Evolutionary conservation across 2,113 vertebrate species (phyloP).

Genomic region (Nyctibius bracteatus): DNA sequence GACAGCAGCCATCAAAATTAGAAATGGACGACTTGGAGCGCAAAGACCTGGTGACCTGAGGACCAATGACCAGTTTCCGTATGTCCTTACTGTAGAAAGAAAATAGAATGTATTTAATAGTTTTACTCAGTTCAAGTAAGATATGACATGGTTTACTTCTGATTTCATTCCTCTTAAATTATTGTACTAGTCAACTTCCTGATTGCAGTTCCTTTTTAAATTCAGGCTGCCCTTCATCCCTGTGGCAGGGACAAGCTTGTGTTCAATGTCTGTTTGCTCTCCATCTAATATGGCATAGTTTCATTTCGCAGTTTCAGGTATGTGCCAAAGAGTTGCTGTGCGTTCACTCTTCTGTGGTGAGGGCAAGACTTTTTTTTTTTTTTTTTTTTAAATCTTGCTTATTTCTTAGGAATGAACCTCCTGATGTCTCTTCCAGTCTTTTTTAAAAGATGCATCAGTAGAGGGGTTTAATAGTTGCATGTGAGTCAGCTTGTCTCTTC

Average conservation of each 20-base stretch:
- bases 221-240: background rate
- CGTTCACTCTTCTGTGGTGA: background rate
- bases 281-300: background rate
- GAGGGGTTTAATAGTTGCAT: background rate
- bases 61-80: background rate
- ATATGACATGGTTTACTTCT: background rate
- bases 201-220: background rate
- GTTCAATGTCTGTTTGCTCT: background rate
- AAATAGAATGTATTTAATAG: background rate
- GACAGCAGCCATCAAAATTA: background rate
- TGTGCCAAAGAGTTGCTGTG: constrained; percentile 39
- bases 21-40: background rate
- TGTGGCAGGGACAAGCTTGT: background rate
- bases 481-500: constrained; percentile 32
- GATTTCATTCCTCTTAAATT: constrained; percentile 40
- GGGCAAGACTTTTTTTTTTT: background rate
- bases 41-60: background rate
- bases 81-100: background rate
- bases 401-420: constrained; percentile 6
- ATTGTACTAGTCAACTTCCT: background rate
- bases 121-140: background rate
- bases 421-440: background rate
- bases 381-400: background rate
- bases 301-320: background rate
- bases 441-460: background rate